A percentile compares a stretch with the other conserved stretches of the same genome.
Evolutionary conservation across 2,113 vertebrate genomes (phyloP).

Genomic region (Nesoenas mayeri): DNA sequence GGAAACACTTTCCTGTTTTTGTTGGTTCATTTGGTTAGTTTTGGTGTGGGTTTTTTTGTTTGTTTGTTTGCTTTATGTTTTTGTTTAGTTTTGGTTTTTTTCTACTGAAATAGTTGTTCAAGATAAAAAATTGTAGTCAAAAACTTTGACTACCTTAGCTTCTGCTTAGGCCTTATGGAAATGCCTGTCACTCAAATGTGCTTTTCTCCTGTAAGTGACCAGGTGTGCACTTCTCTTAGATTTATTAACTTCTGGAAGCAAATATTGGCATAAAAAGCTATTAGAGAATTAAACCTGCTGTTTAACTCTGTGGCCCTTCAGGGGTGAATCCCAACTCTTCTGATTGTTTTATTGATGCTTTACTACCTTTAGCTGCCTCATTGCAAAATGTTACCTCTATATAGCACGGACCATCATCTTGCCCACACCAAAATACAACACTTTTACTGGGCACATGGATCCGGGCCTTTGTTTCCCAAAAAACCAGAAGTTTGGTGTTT

Average conservation of each 20-base stretch:
- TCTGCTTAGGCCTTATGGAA: not conserved
- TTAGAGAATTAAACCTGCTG: not conserved
- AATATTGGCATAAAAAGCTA: not conserved
- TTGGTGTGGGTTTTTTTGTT: too few species aligned
- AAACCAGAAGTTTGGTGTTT: rapidly evolving
- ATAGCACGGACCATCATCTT: not conserved
- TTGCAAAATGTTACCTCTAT: not conserved
- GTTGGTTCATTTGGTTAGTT: too few species aligned
- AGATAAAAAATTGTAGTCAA: not conserved
- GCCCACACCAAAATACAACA: not conserved
- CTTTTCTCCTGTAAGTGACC: not conserved
- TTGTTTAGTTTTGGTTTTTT: not conserved
- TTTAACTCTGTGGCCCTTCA: not conserved
- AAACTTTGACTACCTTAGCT: not conserved
- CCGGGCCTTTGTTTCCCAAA: not conserved
- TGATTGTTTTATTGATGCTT: not conserved
- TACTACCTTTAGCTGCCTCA: not conserved
- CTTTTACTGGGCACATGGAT: not conserved
- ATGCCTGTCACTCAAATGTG: rapidly evolving
- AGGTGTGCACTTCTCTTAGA: not conserved
- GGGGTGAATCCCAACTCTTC: not conserved
- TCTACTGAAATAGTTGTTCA: not conserved
- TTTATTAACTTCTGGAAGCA: not conserved
- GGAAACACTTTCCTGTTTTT: not conserved
- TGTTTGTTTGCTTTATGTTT: too few species aligned